Evolutionary conservation across 1,140 invertebrate species (phyloP).

Genomic region (Diprion similis): DNA sequence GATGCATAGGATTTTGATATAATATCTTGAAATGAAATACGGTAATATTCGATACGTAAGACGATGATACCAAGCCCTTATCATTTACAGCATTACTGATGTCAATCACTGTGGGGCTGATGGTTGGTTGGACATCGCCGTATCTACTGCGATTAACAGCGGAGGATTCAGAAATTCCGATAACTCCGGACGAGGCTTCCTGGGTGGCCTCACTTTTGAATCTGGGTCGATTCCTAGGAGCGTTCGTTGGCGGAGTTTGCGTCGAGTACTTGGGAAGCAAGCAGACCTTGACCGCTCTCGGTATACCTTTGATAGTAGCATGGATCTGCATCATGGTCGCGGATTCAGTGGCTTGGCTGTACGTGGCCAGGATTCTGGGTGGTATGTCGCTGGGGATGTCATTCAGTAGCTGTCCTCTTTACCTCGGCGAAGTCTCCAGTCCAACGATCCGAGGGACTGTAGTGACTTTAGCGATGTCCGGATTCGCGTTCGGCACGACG

Average conservation of each 20-base stretch:
- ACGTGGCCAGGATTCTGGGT: slow-evolving; percentile 62
- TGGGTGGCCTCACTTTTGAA: slow-evolving; percentile 70
- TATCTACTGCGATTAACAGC: slow-evolving; percentile 61
- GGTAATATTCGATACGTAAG: too few relatives aligned
- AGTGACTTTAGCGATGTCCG: slow-evolving; percentile 63
- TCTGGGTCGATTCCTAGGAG: slow-evolving; percentile 53
- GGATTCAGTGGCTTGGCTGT: slow-evolving; percentile 60
- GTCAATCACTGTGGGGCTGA: slow-evolving; percentile 47
- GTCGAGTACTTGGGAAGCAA: slow-evolving; percentile 70
- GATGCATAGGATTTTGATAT: too few relatives aligned
- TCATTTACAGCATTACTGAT: slow-evolving; percentile 49
- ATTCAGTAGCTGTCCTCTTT: slow-evolving; percentile 70
- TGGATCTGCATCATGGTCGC: slow-evolving; percentile 69
- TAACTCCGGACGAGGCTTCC: slow-evolving; percentile 67
- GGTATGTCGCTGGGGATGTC: slow-evolving; percentile 71
- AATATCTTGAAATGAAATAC: too few relatives aligned
- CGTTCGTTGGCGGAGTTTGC: slow-evolving; percentile 43
- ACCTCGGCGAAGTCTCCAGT: slow-evolving; percentile 70
- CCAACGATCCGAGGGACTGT: slow-evolving; percentile 71
- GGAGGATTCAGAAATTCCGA: slow-evolving; percentile 57
- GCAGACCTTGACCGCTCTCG: slow-evolving; percentile 66
- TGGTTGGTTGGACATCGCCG: slow-evolving; percentile 67
- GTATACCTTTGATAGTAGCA: slow-evolving; percentile 67
- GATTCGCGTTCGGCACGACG: slow-evolving; percentile 67
- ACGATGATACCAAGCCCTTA: too few relatives aligned